Evolutionary conservation across 2,797 vertebrate genomes (phyloP).

Genomic region (Momotus momota): DNA sequence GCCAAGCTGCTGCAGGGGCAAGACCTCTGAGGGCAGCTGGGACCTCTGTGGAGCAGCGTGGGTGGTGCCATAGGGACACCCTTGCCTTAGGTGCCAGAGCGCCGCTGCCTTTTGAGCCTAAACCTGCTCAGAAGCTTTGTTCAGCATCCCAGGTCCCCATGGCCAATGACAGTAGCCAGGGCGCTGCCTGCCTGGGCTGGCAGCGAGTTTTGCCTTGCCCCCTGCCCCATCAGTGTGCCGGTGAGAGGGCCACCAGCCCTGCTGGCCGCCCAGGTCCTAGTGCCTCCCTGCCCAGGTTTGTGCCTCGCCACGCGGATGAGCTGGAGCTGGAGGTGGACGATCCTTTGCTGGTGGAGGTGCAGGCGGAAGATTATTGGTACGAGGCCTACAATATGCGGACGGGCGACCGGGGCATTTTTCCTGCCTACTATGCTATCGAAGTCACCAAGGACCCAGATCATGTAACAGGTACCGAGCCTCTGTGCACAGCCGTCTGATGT

Average conservation of each 20-base stretch:
- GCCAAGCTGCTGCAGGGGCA: neutral
- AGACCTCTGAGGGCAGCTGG: neutral
- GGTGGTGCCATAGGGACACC: neutral
- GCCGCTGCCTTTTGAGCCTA: neutral
- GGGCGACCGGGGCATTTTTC: slow-evolving; percentile 90
- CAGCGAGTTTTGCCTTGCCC: neutral
- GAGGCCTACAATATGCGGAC: slow-evolving; percentile 98
- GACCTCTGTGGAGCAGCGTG: neutral
- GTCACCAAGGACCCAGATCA: slow-evolving; percentile 89
- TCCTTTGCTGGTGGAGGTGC: slow-evolving; percentile 93
- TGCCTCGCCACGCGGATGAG: slow-evolving; percentile 94
- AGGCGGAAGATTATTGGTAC: slow-evolving; percentile 97
- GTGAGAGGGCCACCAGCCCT: neutral
- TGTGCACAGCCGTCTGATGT: neutral
- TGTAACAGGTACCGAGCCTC: slow-evolving; percentile 81
- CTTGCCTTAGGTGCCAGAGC: neutral
- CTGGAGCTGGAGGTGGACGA: slow-evolving; percentile 96
- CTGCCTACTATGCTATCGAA: slow-evolving; percentile 94
- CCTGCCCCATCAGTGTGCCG: neutral
- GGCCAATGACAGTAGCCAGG: neutral
- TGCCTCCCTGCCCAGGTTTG: slow-evolving; percentile 84
- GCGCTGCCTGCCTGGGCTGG: neutral
- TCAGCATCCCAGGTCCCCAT: neutral
- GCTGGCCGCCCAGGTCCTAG: neutral
- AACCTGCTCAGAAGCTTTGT: neutral